Evolutionary conservation across 2,113 vertebrate species (phyloP), one percentile per base, ranked within the genome.

Genomic region (Pachyramphus minor): DNA sequence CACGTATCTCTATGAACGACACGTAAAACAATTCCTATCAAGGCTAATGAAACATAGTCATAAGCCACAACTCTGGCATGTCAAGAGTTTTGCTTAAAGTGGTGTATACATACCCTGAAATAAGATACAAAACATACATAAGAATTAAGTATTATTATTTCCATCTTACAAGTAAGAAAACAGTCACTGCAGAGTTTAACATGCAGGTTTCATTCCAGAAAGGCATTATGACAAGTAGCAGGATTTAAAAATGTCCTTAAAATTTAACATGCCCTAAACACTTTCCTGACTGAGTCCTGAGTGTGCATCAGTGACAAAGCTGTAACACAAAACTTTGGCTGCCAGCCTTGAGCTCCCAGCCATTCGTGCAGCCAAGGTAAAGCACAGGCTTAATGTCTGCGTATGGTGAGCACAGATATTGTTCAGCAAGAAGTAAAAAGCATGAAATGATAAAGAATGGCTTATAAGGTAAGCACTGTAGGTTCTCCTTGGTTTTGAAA

Each of bases 401-500:
- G 8, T 92, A 94, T 84, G 89, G 59, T 84, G 86, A 90, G 85
- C 13, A 0, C 4, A 79, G 74, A 91, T 81, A 93, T 35, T 78
- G 63, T 84, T 96, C 77, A 84, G 90, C 73, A 86, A 49, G 60
- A 85, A 96, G 49, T 69, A 73, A 88, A 92, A 91, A 73, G 89
- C 68, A 86, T 33, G 75, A 86, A 92, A 89, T 47, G 79, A 87
- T 90, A 83, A 82, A 91, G 60, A 49, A 41, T 50, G 81, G 76
- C 71, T 97, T 95, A 76, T 62, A 83, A 95, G 55, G 68, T 89
- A 95, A 93, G 87, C 63, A 80, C 78, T 7, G 11, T 66, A 85
- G 42, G 45, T 92, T 94, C 71, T 73, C 22, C 78, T 92, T 84
- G 60, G 74, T 83, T 96, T 95, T 78, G 81, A 87, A 84, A 96